These are phyloP conservation scores for Netelia virgata DNA, from an alignment of 2,888 invertebrate genomes.

Conservation along the genomic window DNA sequence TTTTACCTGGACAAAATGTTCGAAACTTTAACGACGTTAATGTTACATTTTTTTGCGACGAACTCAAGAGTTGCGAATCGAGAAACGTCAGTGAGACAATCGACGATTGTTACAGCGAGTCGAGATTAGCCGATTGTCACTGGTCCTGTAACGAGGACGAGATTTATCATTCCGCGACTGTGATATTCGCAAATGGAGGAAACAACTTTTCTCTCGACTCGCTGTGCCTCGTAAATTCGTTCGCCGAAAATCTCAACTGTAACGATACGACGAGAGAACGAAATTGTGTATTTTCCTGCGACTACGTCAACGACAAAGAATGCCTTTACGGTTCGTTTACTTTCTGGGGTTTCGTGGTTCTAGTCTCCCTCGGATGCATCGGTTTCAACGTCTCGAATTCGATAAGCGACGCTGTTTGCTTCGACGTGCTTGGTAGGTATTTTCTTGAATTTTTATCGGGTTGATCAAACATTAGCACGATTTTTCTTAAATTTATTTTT, in stretches of 20 bases:
- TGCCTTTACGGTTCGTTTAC: slow-evolving; percentile 87
- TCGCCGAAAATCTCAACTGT: slow-evolving; percentile 62
- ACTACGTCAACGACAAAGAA: slow-evolving; percentile 69
- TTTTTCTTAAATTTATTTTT: background rate
- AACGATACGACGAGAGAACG: slow-evolving; percentile 9
- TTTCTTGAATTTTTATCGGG: background rate
- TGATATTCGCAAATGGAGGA: slow-evolving; percentile 68
- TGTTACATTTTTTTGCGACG: slow-evolving; percentile 48
- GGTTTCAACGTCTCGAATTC: slow-evolving; percentile 94
- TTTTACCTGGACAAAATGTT: slow-evolving; percentile 86
- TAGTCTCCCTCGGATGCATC: slow-evolving; percentile 91
- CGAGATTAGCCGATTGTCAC: slow-evolving; percentile 70
- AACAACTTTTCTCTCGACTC: slow-evolving; percentile 67
- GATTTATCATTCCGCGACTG: slow-evolving; percentile 66
- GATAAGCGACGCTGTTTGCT: slow-evolving; percentile 95
- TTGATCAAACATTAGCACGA: too few relatives aligned
- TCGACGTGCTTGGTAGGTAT: slow-evolving; percentile 91
- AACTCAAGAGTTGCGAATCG: slow-evolving; percentile 40
- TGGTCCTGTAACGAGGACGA: slow-evolving; percentile 73
- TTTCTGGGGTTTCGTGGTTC: slow-evolving; percentile 91
- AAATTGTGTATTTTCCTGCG: slow-evolving; percentile 75
- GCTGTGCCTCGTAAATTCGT: slow-evolving; percentile 69
- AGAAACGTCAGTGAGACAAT: slow-evolving; percentile 22
- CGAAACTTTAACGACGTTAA: slow-evolving; percentile 7
- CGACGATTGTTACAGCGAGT: slow-evolving; percentile 46